phyloP scores from a whole-genome alignment of 1,140 invertebrate species.

The Sarcophaga peregrina region DNA sequence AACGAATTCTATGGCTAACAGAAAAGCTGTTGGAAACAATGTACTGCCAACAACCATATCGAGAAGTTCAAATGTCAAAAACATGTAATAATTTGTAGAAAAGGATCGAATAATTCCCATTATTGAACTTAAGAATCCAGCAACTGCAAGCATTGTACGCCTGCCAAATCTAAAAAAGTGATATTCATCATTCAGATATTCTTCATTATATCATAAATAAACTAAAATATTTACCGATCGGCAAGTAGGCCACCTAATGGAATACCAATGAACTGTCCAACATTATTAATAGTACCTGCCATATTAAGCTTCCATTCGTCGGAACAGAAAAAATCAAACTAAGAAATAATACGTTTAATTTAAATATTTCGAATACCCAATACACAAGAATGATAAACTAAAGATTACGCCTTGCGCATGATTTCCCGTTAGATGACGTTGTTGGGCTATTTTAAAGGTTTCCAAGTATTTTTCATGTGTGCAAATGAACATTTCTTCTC shows the following conservation, averaged over 20 bases:
- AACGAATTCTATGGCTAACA: slow-evolving; percentile 80
- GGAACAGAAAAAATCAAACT: slow-evolving; percentile 72
- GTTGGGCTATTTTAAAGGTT: no score
- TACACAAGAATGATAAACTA: no score
- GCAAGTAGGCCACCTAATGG: slow-evolving; percentile 76
- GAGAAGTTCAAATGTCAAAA: slow-evolving; percentile 74
- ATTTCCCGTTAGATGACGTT: no score
- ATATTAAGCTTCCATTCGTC: slow-evolving; percentile 77
- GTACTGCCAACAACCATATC: slow-evolving; percentile 73
- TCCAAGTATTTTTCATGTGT: no score
- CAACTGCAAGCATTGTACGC: slow-evolving; percentile 71
- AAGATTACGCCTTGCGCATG: no score
- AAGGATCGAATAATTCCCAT: slow-evolving; percentile 75
- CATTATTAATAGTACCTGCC: slow-evolving; percentile 78
- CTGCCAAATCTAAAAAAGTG: slow-evolving; percentile 72
- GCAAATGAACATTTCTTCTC: no score
- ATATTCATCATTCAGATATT: not conserved
- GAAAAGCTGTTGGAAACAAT: slow-evolving; percentile 73
- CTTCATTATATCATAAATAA: not conserved
- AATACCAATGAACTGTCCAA: slow-evolving; percentile 77
- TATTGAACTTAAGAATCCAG: slow-evolving; percentile 70
- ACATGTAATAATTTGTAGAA: slow-evolving; percentile 73
- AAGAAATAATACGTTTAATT: not conserved
- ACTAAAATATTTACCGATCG: slow-evolving; percentile 68
- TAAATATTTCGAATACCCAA: no score